These are phyloP conservation scores for Anthoptus insignis DNA, from an alignment of 2,888 invertebrate genomes.

Conservation along the genomic window DNA sequence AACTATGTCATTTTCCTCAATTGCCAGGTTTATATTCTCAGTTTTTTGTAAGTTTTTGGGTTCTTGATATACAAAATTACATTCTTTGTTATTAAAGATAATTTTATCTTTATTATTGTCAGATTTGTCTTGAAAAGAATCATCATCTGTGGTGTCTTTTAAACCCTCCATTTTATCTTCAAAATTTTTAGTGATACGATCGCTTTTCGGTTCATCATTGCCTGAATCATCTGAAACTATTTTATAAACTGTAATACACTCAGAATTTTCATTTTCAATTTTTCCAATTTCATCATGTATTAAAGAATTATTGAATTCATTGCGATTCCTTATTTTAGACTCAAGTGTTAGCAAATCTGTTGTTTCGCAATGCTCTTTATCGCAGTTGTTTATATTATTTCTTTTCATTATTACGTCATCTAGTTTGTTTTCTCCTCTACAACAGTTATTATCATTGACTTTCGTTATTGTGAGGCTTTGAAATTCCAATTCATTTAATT, in stretches of 20 bases:
- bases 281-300: not conserved
- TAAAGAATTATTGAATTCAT: not conserved
- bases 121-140: constrained; percentile 35
- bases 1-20: constrained; percentile 41
- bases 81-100: constrained; percentile 57
- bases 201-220: constrained; percentile 35
- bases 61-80: constrained; percentile 45
- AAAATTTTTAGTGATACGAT: not conserved
- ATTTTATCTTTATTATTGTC: constrained; percentile 38
- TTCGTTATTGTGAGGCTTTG: constrained; percentile 22
- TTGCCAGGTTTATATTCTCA: constrained; percentile 38
- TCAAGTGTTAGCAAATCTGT: not conserved
- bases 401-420: not conserved
- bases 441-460: not conserved
- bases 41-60: constrained; percentile 38
- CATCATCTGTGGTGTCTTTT: constrained; percentile 6
- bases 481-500: constrained; percentile 9
- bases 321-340: not conserved
- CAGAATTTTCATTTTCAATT: not conserved
- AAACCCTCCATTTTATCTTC: not conserved
- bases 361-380: not conserved
- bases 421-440: not conserved
- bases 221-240: constrained; percentile 34
- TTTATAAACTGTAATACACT: constrained; percentile 37
- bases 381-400: not conserved